Evolutionary conservation across 2,113 vertebrate genomes (phyloP), one percentile per base, ranked within the genome.

Genomic region (Elanoides forficatus): DNA sequence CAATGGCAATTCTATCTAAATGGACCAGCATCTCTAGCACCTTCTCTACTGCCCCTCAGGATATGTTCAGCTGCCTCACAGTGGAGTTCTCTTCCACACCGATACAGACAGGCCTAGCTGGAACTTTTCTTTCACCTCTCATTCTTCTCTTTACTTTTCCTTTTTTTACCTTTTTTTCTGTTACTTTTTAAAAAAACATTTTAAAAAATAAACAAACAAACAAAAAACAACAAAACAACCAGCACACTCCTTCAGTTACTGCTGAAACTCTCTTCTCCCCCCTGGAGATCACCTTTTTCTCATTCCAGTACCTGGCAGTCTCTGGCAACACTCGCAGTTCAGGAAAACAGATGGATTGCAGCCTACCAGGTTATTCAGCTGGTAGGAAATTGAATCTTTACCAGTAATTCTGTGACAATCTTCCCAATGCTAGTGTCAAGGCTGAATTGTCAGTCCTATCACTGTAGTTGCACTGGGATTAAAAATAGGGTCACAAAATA

Each of bases 261-360:
- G 42, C 30, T 91, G 42, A 91, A 95, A 63, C 42, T 66, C 25
- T 55, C 20, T 45, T 71, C 27, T 43, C 16, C 42, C 12, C 8
- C 7, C n/a, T 53, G 20, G 21, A 78, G 56, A 72, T 17, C 4
- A 13, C 27, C 19, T 84, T 90, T 91, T 81, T 70, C 72, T 92
- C 30, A 71, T 88, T 93, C 60, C 56, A 79, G 60, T 66, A 79
- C 59, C 72, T 92, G 84, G 30, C 85, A 94, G 23, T 36, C 50
- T 90, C 73, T 67, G 76, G 27, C 59, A 95, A 78, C 48, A 86
- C 50, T 71, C 2, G 14, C 42, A 82, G 68, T 67, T 95, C 66
- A 89, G 73, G 65, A 88, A 86, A 94, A 90, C 53, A 95, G 75
- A 92, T 84, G 88, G 62, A 50, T 66, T 96, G 62, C 76, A 89